A percentile compares a stretch with the other conserved stretches of the same genome.
phyloP scores from a whole-genome alignment of 2,797 vertebrate species.

The Malacoctenus gilli region DNA sequence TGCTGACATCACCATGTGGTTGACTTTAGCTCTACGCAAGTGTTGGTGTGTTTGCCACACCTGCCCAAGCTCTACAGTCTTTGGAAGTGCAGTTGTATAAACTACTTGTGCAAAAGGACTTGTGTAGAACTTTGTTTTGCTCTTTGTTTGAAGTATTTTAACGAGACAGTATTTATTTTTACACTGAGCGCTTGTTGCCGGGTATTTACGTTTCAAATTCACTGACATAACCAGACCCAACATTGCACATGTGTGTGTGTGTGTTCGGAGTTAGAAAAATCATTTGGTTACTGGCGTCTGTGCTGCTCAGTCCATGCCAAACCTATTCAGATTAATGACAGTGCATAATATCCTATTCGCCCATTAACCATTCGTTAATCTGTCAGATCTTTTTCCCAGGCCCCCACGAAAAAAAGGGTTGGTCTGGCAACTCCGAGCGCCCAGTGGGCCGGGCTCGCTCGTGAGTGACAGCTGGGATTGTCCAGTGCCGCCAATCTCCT shows the following conservation, averaged over 20 bases:
- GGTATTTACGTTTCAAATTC: constrained; percentile 13
- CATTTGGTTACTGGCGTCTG: constrained; percentile 51
- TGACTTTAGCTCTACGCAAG: constrained; percentile 33
- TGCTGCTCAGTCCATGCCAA: constrained; percentile 43
- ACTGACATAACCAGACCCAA: constrained; percentile 11
- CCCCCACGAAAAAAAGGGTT: constrained; percentile 49
- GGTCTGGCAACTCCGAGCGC: constrained; percentile 49
- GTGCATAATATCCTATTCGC: constrained; percentile 65
- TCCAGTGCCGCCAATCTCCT: constrained; percentile 58
- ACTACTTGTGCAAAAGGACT: too few relatives aligned
- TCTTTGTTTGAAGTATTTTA: too few relatives aligned
- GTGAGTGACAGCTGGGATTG: constrained; percentile 53
- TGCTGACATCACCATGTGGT: constrained; percentile 36
- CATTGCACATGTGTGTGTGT: constrained; percentile 29
- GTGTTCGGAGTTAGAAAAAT: constrained; percentile 47
- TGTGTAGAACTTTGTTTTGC: too few relatives aligned
- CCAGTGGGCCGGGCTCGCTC: constrained; percentile 49
- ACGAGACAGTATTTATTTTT: too few relatives aligned
- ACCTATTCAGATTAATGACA: constrained; percentile 72
- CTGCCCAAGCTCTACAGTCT: too few relatives aligned
- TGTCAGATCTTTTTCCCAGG: constrained; percentile 65
- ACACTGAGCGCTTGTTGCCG: too few relatives aligned
- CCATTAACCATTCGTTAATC: constrained; percentile 71
- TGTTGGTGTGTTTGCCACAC: constrained; percentile 16
- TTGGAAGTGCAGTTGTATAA: too few relatives aligned